Evolutionary conservation across 2,797 vertebrate species (phyloP).

Genomic region (Gephyroberyx darwinii): DNA sequence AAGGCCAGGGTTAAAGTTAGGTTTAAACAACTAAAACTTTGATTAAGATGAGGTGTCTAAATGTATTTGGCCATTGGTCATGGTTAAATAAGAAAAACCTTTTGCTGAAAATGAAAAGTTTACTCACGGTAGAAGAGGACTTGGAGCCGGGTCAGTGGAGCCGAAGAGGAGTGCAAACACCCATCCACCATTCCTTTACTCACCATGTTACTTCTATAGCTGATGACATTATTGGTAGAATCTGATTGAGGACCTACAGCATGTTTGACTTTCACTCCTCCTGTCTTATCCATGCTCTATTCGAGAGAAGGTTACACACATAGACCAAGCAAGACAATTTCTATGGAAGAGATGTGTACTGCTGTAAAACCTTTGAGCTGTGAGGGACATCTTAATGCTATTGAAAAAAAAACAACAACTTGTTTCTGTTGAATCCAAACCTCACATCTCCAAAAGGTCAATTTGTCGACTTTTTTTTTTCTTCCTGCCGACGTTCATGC

Average conservation of each 20-base stretch:
- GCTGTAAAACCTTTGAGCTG: neutral
- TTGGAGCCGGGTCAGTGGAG: no score
- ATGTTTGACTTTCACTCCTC: neutral
- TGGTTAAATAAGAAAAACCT: no score
- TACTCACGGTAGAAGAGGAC: no score
- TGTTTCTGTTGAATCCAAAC: neutral
- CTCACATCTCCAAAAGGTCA: neutral
- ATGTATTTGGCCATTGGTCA: no score
- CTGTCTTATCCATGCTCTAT: neutral
- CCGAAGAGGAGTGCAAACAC: no score
- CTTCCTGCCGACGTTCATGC: neutral
- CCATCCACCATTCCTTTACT: no score
- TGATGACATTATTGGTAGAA: neutral
- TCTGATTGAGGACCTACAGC: neutral
- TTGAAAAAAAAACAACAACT: neutral
- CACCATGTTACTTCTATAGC: no score
- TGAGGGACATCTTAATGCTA: neutral
- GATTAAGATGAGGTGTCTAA: no score
- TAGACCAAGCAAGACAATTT: slow-evolving; percentile 5
- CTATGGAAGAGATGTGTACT: neutral
- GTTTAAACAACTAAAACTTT: no score
- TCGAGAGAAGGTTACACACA: slow-evolving; percentile 17
- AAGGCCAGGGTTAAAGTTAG: no score
- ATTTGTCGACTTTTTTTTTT: neutral
- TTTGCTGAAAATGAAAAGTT: no score